These are phyloP conservation scores for Charina bottae DNA, from an alignment of 2,113 vertebrate genomes.

Conservation along the genomic window DNA sequence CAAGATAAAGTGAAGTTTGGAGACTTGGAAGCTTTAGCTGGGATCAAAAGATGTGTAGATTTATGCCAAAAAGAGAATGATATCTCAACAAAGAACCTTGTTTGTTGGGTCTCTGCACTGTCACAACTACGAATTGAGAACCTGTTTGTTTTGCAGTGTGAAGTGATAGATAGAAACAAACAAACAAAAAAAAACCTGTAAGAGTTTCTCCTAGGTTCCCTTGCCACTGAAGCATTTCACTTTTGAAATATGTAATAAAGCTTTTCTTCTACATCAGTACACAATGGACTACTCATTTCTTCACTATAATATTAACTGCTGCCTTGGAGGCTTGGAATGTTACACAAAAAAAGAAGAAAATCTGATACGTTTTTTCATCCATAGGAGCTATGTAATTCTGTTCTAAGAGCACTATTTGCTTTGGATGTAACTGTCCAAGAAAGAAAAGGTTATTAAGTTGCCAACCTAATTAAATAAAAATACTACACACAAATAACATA, in stretches of 20 bases:
- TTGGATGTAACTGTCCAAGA: not conserved
- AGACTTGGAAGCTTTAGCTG: not conserved
- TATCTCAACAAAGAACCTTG: not conserved
- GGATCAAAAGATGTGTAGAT: not conserved
- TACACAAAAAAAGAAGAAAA: not conserved
- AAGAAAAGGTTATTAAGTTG: not conserved
- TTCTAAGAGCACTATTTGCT: not conserved
- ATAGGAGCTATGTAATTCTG: not conserved
- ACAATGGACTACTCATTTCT: not conserved
- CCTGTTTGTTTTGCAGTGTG: not conserved
- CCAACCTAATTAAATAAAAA: not conserved
- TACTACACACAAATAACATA: not conserved
- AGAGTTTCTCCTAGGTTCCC: not conserved
- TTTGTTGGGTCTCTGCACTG: not conserved
- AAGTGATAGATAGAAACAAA: no score
- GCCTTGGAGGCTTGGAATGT: not conserved
- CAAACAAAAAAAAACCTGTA: not conserved
- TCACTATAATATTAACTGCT: not conserved
- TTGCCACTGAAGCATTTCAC: not conserved
- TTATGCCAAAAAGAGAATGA: not conserved
- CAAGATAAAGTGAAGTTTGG: not conserved
- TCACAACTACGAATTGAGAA: not conserved
- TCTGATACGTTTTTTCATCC: not conserved
- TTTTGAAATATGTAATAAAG: not conserved
- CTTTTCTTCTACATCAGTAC: not conserved